Percentiles rank a stretch among this genome's conserved stretches.
phyloP scores from a whole-genome alignment of 2,888 invertebrate species.

The Xanthia icteritia region DNA sequence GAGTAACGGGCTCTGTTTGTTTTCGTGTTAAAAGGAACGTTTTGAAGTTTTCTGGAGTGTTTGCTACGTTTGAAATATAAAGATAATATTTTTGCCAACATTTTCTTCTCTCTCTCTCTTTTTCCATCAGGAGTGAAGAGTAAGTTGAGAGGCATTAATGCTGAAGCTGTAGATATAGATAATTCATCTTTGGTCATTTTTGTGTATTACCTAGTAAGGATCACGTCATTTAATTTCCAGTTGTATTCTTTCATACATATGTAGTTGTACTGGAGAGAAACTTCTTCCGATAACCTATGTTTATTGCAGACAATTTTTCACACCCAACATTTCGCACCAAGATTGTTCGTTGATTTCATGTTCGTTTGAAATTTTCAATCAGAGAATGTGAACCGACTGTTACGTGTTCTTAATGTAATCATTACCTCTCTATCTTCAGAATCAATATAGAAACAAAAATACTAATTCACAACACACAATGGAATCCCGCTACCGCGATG shows the following conservation, averaged over 20 bases:
- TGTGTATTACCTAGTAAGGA: not conserved
- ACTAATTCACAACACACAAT: constrained; percentile 41
- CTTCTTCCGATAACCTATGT: not conserved
- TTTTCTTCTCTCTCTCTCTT: not conserved
- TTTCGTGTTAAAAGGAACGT: constrained; percentile 55
- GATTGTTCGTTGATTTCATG: constrained; percentile 1
- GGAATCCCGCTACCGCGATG: constrained; percentile 45
- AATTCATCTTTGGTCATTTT: not conserved
- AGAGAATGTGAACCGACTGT: constrained; percentile 10
- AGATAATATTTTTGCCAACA: constrained; percentile 13
- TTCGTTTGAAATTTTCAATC: not conserved
- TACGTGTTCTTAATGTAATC: constrained; percentile 30
- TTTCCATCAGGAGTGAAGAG: not conserved
- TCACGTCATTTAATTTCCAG: not conserved
- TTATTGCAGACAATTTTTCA: not conserved
- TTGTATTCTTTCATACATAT: not conserved
- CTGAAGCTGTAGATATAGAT: not conserved
- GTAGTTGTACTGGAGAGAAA: not conserved
- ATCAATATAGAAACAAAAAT: constrained; percentile 49
- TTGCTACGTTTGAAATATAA: constrained; percentile 30
- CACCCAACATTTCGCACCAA: not conserved
- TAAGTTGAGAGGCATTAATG: not conserved
- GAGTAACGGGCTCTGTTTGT: constrained; percentile 66
- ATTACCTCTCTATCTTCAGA: constrained; percentile 37
- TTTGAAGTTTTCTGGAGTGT: constrained; percentile 48